A percentile compares a stretch with the other conserved stretches of the same genome.
Evolutionary conservation across 2,113 vertebrate species (phyloP).

Genomic region (Aspidoscelis tigris): DNA sequence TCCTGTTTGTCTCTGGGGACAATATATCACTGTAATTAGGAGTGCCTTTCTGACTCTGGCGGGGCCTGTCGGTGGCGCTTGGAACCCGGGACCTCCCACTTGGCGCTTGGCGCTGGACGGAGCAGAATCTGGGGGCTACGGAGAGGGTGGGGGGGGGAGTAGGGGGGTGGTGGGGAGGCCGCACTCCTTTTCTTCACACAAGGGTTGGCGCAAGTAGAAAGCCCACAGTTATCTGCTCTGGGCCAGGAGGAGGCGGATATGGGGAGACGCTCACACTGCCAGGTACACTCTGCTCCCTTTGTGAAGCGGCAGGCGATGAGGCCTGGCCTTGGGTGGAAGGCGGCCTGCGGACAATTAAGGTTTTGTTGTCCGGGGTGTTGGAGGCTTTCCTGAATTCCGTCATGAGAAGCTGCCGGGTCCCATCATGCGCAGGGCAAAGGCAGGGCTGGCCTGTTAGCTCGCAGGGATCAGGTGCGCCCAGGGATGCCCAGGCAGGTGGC

Average conservation of each 20-base stretch:
- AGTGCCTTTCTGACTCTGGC: background rate
- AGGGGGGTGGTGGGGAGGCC: background rate
- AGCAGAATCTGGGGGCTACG: background rate
- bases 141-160: background rate
- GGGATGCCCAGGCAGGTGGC: background rate
- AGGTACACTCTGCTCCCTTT: slow-evolving; percentile 6
- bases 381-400: background rate
- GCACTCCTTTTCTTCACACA: background rate
- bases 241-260: background rate
- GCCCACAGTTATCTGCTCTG: slow-evolving; percentile 3
- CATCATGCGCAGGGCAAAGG: background rate
- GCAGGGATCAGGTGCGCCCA: too few species aligned
- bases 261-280: background rate
- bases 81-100: background rate
- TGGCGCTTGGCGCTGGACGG: background rate
- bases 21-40: slow-evolving; percentile 7
- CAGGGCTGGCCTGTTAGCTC: background rate
- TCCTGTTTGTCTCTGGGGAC: background rate
- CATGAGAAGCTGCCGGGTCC: background rate
- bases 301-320: background rate
- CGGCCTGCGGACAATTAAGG: background rate
- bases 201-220: background rate
- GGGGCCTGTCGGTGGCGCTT: too few species aligned
- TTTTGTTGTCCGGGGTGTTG: background rate
- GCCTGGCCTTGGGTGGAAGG: background rate